These are phyloP conservation scores for Protonemura montana DNA, from an alignment of 2,888 invertebrate species.

Conservation along the genomic window DNA sequence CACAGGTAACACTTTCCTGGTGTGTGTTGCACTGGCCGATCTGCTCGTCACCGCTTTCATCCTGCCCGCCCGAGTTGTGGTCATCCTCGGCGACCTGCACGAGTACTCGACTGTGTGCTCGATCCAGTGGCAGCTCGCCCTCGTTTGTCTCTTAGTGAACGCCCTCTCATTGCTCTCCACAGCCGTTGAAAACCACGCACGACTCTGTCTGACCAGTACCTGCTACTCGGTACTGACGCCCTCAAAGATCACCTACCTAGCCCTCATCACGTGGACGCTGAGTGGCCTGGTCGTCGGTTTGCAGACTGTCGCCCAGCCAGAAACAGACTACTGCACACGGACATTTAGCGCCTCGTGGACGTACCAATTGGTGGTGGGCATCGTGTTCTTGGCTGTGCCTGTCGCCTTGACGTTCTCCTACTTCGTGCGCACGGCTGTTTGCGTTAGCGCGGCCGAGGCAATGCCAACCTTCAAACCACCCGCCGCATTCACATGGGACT, in stretches of 20 bases:
- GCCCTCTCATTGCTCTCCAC: constrained; percentile 69
- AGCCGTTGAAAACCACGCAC: constrained; percentile 72
- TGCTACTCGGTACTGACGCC: constrained; percentile 62
- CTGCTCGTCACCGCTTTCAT: constrained; percentile 73
- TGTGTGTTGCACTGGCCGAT: constrained; percentile 76
- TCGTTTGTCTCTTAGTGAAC: constrained; percentile 71
- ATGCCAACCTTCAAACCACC: constrained; percentile 70
- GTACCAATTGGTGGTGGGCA: constrained; percentile 65
- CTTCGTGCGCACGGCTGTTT: constrained; percentile 62
- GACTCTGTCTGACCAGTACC: constrained; percentile 65
- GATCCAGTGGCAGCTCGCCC: constrained; percentile 72
- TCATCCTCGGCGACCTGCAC: constrained; percentile 71
- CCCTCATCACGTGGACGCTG: constrained; percentile 66
- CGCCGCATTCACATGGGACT: constrained; percentile 69
- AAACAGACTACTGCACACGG: constrained; percentile 74
- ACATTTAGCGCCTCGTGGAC: constrained; percentile 63
- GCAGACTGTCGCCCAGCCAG: constrained; percentile 68
- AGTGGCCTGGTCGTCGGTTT: constrained; percentile 65
- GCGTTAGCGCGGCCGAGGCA: constrained; percentile 63
- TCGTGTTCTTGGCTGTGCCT: constrained; percentile 68
- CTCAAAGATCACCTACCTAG: constrained; percentile 62
- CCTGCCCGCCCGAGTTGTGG: constrained; percentile 73
- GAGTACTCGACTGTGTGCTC: constrained; percentile 68
- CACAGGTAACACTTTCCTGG: constrained; percentile 73
- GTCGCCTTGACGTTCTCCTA: constrained; percentile 61